These are phyloP conservation scores for Phrynocephalus forsythii DNA, from an alignment of 2,797 vertebrate genomes.

Conservation along the genomic window DNA sequence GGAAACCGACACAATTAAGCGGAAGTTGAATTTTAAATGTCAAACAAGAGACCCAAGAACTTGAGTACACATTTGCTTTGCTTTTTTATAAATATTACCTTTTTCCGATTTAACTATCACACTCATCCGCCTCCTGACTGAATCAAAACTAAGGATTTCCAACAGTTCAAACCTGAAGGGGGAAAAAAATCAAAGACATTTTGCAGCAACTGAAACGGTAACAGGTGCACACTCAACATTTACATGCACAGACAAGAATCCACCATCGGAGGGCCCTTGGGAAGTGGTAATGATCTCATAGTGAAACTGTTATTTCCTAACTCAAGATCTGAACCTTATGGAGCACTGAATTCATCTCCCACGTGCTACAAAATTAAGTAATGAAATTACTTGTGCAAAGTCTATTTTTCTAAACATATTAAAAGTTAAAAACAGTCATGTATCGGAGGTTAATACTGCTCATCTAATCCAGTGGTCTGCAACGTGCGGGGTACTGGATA, in stretches of 20 bases:
- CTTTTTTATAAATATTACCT: conserved; percentile 77
- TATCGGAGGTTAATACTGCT: too few species aligned
- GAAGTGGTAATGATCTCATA: neutral
- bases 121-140: conserved; percentile 95
- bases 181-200: conserved; percentile 18
- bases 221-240: neutral
- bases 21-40: neutral
- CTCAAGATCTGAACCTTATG: neutral
- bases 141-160: conserved; percentile 93
- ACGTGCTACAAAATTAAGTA: neutral
- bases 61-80: neutral
- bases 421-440: neutral
- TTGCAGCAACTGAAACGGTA: neutral
- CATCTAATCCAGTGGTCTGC: too few species aligned
- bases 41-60: neutral
- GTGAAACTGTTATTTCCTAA: neutral
- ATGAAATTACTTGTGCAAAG: neutral
- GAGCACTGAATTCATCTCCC: neutral
- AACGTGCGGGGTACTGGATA: neutral
- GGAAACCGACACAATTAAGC: neutral
- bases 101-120: conserved; percentile 88
- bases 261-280: neutral
- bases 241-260: neutral
- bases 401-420: neutral
- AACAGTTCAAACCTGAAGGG: conserved; percentile 88